A percentile compares a stretch with the other conserved stretches of the same genome.
Conservation (phyloP, 2,888 invertebrate genomes). For the Cenopis cana region DNA sequence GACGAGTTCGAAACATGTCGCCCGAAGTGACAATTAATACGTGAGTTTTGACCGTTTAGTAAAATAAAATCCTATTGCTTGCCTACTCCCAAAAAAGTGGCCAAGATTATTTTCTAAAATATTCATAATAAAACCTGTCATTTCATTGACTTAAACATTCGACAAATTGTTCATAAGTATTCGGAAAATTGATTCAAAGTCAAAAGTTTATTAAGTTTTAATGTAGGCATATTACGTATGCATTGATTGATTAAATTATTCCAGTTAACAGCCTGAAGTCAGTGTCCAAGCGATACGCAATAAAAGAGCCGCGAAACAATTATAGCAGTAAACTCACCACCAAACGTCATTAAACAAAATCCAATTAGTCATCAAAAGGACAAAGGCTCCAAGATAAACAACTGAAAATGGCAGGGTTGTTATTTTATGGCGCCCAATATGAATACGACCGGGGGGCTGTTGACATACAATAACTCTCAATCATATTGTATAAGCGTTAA, state of each 20-base stretch:
- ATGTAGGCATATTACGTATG: no score
- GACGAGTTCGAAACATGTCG: no score
- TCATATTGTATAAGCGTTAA: slow-evolving; percentile 37
- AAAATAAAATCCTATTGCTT: no score
- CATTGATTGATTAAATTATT: no score
- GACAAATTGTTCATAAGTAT: not conserved
- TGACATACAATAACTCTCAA: slow-evolving; percentile 41
- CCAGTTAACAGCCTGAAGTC: not conserved
- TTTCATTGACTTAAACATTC: not conserved
- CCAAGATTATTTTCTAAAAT: no score
- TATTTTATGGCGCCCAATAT: slow-evolving; percentile 37
- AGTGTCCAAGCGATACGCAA: not conserved
- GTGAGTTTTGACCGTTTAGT: no score
- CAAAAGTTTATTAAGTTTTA: no score
- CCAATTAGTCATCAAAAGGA: slow-evolving; percentile 19
- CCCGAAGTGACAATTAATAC: no score
- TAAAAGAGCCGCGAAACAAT: not conserved
- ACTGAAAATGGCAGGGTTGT: slow-evolving; percentile 20
- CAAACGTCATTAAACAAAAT: slow-evolving; percentile 13
- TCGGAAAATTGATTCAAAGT: no score
- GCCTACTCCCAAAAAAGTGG: not conserved
- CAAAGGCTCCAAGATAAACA: slow-evolving; percentile 23
- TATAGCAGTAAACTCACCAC: not conserved
- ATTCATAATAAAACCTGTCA: no score
- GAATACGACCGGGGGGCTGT: slow-evolving; percentile 28